phyloP scores from a whole-genome alignment of 35 echinoderm and acorn worm species.

The Lytechinus pictus region DNA sequence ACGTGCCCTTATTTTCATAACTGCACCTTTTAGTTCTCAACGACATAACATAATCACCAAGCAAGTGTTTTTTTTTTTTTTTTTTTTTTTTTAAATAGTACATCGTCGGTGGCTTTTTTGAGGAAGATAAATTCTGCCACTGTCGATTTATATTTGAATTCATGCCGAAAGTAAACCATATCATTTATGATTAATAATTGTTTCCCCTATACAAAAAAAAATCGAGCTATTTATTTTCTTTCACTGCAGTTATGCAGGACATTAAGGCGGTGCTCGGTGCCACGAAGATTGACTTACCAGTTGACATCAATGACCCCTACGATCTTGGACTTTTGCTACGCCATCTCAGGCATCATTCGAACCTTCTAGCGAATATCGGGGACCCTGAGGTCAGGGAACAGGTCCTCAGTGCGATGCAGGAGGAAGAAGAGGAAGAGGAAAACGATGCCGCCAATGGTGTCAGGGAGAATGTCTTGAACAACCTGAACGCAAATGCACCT shows the following conservation, averaged over 20 bases:
- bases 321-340: slow-evolving; percentile 84
- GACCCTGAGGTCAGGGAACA: slow-evolving; percentile 69
- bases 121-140: too few relatives aligned
- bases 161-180: too few relatives aligned
- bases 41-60: too few relatives aligned
- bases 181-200: too few relatives aligned
- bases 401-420: slow-evolving; percentile 74
- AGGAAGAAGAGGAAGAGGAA: slow-evolving; percentile 58
- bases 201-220: too few relatives aligned
- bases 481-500: background rate
- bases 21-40: too few relatives aligned
- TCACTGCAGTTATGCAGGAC: slow-evolving; percentile 66
- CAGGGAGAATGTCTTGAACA: background rate
- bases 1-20: too few relatives aligned
- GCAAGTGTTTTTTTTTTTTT: too few relatives aligned
- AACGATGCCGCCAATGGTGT: background rate
- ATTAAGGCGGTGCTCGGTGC: slow-evolving; percentile 74
- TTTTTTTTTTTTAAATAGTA: too few relatives aligned
- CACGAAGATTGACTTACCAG: slow-evolving; percentile 87
- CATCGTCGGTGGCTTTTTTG: too few relatives aligned
- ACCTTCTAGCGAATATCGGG: slow-evolving; percentile 77
- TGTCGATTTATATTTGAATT: too few relatives aligned
- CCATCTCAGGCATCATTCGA: slow-evolving; percentile 85
- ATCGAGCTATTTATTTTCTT: background rate
- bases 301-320: slow-evolving; percentile 92